Conservation (phyloP, 2,888 invertebrate species). For the Galeopsomyia nigrocyanea region DNA sequence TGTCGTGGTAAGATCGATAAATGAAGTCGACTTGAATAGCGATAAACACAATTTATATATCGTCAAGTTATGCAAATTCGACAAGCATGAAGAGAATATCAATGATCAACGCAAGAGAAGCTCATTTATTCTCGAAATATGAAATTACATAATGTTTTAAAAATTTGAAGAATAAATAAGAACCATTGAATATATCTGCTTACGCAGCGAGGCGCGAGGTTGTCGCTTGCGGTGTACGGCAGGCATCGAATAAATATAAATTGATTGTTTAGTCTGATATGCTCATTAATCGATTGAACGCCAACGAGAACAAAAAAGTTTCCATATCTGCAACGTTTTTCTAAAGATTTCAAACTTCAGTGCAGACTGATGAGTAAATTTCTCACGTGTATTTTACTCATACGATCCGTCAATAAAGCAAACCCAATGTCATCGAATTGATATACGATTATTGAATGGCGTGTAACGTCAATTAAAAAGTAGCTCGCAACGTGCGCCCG, state of each 20-base stretch:
- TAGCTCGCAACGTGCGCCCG: not conserved
- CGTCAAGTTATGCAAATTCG: too few species aligned
- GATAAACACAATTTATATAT: too few species aligned
- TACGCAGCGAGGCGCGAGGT: not conserved
- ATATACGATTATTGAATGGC: constrained; percentile 16
- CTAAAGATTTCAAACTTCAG: constrained; percentile 7
- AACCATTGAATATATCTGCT: constrained; percentile 23
- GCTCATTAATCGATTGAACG: constrained; percentile 27
- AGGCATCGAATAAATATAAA: constrained; percentile 14
- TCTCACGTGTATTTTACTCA: constrained; percentile 33
- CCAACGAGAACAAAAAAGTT: constrained; percentile 9
- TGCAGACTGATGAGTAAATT: constrained; percentile 25
- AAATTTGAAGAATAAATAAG: constrained; percentile 16
- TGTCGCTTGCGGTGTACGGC: constrained; percentile 7
- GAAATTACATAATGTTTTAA: not conserved
- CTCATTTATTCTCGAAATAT: too few species aligned
- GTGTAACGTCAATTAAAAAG: too few species aligned
- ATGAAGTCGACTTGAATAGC: too few species aligned
- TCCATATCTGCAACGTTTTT: constrained; percentile 15
- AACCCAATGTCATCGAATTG: constrained; percentile 27
- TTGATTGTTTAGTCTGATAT: constrained; percentile 11
- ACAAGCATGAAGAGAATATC: too few species aligned
- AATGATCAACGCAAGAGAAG: too few species aligned
- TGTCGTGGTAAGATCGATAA: too few species aligned
- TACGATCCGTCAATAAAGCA: constrained; percentile 18